Conservation (phyloP, 2,888 invertebrate genomes). For the Ophioninae sp. region DNA sequence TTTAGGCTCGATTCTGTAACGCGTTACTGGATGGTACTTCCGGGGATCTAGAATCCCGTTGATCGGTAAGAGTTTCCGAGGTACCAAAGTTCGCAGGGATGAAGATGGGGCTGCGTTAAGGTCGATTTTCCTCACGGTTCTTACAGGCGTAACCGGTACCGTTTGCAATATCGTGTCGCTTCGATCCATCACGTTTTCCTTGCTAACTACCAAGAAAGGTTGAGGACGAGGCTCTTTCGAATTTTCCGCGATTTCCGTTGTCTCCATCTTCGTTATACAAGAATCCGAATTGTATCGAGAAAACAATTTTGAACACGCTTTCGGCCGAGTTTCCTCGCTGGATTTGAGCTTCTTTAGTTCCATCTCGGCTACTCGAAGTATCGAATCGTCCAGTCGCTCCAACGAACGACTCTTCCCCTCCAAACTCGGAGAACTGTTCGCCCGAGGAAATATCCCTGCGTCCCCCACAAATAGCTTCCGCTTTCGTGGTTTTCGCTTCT, state of each 20-base stretch:
- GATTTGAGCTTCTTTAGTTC: constrained; percentile 83
- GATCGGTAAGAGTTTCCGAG: constrained; percentile 52
- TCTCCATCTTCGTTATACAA: constrained; percentile 57
- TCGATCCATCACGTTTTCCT: constrained; percentile 66
- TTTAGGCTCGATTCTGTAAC: constrained; percentile 63
- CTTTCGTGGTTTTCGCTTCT: constrained; percentile 69
- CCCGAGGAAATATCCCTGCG: constrained; percentile 66
- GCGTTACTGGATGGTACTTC: constrained; percentile 61
- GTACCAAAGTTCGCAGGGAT: constrained; percentile 46
- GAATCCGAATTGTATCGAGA: constrained; percentile 70
- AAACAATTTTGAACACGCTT: constrained; percentile 70
- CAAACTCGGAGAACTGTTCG: constrained; percentile 79
- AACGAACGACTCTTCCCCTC: constrained; percentile 82
- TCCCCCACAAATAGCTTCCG: constrained; percentile 67
- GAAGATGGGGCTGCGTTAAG: constrained; percentile 8
- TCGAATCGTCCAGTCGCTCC: constrained; percentile 84
- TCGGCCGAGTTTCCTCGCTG: constrained; percentile 67
- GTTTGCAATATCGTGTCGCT: no score
- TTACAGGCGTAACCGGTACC: constrained; percentile 1
- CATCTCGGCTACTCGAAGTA: constrained; percentile 84
- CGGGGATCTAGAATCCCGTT: constrained; percentile 22
- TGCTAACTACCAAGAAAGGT: constrained; percentile 65
- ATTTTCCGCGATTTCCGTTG: constrained; percentile 16
- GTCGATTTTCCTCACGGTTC: constrained; percentile 9
- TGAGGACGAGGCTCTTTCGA: constrained; percentile 23